phyloP scores from a whole-genome alignment of 2,113 vertebrate genomes.

The Andinoacara biseriatus region DNA sequence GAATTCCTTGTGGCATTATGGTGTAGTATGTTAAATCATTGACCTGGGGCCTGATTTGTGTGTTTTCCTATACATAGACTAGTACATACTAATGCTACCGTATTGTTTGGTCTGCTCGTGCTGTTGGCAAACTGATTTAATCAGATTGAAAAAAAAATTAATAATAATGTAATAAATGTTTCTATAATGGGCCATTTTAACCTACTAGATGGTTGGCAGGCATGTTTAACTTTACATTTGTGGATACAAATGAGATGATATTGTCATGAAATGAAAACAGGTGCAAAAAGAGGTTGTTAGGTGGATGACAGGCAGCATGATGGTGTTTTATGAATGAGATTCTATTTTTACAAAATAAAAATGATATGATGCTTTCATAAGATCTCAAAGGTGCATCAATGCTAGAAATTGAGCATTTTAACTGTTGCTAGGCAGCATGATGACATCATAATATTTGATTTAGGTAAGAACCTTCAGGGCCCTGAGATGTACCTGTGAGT shows the following conservation, averaged over 20 bases:
- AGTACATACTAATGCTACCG: not conserved
- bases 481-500: no score
- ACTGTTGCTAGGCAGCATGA: no score
- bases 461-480: no score
- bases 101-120: fast-evolving
- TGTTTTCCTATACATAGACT: not conserved
- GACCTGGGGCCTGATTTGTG: not conserved
- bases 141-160: no score
- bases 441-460: no score
- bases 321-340: no score
- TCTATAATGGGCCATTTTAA: not conserved
- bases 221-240: not conserved
- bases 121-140: not conserved
- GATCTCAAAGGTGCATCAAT: not conserved
- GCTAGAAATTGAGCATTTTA: no score
- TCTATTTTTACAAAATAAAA: not conserved
- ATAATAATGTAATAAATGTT: no score
- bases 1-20: not conserved
- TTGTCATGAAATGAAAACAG: not conserved
- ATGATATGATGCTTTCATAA: not conserved
- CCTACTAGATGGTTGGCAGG: not conserved
- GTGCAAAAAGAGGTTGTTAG: no score
- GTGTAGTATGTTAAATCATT: not conserved
- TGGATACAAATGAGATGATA: not conserved
- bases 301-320: no score